These are phyloP conservation scores for Oscheius onirici DNA, from an alignment of 2,888 invertebrate species.

Conservation along the genomic window DNA sequence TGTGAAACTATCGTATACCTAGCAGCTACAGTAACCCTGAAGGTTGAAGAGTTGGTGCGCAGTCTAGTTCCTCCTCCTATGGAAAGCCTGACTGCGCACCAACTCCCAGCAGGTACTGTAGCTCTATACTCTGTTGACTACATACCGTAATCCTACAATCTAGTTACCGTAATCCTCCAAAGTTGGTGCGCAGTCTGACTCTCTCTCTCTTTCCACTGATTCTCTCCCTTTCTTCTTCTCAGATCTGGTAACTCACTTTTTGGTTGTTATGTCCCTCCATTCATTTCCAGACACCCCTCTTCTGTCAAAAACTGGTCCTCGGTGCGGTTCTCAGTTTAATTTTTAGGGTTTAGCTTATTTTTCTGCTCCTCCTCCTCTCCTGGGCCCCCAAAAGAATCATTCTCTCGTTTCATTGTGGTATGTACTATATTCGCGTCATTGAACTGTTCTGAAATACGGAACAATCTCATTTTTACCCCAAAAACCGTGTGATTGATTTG, in stretches of 20 bases:
- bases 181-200: background rate
- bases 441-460: too few relatives aligned
- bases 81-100: too few relatives aligned
- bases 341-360: conserved; percentile 16
- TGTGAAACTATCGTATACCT: too few relatives aligned
- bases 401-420: background rate
- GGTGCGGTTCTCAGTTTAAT: conserved; percentile 24
- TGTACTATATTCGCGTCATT: too few relatives aligned
- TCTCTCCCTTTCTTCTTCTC: too few relatives aligned
- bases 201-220: background rate
- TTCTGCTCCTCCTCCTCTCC: background rate
- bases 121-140: too few relatives aligned
- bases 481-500: background rate
- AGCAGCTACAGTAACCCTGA: too few relatives aligned
- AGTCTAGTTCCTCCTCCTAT: too few relatives aligned
- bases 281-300: conserved; percentile 11
- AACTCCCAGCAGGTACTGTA: too few relatives aligned
- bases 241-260: too few relatives aligned
- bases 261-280: conserved; percentile 28
- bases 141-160: background rate
- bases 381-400: background rate
- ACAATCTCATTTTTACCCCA: background rate
- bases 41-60: too few relatives aligned
- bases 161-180: background rate
- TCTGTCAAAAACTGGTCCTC: conserved; percentile 19